Conservation (phyloP, 2,888 invertebrate species). For the Xylota segnis region DNA sequence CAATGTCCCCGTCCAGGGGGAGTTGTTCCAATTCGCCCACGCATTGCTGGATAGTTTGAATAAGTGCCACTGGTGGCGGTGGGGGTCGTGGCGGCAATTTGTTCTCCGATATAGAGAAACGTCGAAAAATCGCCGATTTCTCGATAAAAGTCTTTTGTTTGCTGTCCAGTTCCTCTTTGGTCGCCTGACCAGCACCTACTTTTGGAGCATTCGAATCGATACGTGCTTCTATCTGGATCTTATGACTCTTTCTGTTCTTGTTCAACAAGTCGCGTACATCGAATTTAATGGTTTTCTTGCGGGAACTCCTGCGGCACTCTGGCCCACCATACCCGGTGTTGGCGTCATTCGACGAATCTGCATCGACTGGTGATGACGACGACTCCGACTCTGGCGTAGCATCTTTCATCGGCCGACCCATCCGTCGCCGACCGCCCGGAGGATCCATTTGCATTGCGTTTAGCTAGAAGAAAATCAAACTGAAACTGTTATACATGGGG, state of each 20-base stretch:
- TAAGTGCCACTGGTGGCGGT: constrained; percentile 74
- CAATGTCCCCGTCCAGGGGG: constrained; percentile 46
- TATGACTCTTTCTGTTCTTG: constrained; percentile 82
- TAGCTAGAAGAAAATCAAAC: constrained; percentile 39
- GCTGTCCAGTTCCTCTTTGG: constrained; percentile 77
- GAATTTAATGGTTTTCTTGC: constrained; percentile 83
- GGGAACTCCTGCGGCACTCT: constrained; percentile 82
- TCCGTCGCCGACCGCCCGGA: constrained; percentile 43
- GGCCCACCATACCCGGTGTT: background rate
- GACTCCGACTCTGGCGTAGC: constrained; percentile 39
- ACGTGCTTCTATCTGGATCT: constrained; percentile 83
- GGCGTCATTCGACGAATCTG: constrained; percentile 46
- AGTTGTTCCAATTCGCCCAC: constrained; percentile 64
- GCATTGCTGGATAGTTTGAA: constrained; percentile 69
- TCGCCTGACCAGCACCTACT: constrained; percentile 28
- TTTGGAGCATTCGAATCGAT: constrained; percentile 81
- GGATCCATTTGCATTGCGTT: constrained; percentile 67
- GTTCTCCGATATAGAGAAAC: constrained; percentile 80
- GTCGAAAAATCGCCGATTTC: constrained; percentile 80
- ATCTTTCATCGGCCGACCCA: constrained; percentile 17
- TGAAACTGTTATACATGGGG: constrained; percentile 60
- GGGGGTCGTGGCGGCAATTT: constrained; percentile 77
- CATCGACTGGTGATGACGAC: constrained; percentile 40
- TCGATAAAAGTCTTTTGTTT: constrained; percentile 80
- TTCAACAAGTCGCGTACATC: constrained; percentile 83